Evolutionary conservation across 92 coral and sea anemone species (phyloP), one percentile per base, ranked within the genome.

Genomic region (Porites lobata): DNA sequence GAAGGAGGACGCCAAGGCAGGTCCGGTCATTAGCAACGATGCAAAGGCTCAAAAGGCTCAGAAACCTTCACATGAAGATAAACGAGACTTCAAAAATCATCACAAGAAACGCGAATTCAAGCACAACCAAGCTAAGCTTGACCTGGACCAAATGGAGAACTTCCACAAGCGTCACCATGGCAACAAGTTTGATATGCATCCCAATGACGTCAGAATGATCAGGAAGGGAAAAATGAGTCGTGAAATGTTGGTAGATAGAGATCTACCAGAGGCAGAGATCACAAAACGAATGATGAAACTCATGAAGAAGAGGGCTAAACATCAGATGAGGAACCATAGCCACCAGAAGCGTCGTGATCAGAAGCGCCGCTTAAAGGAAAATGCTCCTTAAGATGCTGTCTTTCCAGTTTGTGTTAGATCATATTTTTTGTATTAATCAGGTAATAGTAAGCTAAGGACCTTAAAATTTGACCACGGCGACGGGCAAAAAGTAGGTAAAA

Each of bases 191-290:
- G 14, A 8, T 62, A n/a, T 7, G 17, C 66, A 62, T 20, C n/a
- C 7, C 66, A 62, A 62, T 62, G 66, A 62, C 66, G 66, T n/a
- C 66, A 62, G 66, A 62, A 62, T 62, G 66, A 62, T 62, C 19
- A 62, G n/a, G 21, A 62, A 62, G n/a, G 66, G 18, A 62, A 62
- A 62, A 14, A 18, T 18, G 20, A 8, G 66, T n/a, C 66, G 20
- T 62, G 66, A 62, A 17, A 62, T 62, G 66, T 20, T 62, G 66
- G 3, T 15, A 18, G 19, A 15, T 2, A 4, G n/a, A 17, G 66
- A 62, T 62, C 66, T 62, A 14, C 66, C 66, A 0, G 6, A 58
- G 14, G 13, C n/a, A n/a, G 66, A 62, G 19, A 7, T 15, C 19
- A n/a, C 11, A 8, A 56, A 20, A 1, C 22, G 18, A 18, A 18